Conservation (phyloP, 2,888 invertebrate genomes). For the Argyresthia albistria region DNA sequence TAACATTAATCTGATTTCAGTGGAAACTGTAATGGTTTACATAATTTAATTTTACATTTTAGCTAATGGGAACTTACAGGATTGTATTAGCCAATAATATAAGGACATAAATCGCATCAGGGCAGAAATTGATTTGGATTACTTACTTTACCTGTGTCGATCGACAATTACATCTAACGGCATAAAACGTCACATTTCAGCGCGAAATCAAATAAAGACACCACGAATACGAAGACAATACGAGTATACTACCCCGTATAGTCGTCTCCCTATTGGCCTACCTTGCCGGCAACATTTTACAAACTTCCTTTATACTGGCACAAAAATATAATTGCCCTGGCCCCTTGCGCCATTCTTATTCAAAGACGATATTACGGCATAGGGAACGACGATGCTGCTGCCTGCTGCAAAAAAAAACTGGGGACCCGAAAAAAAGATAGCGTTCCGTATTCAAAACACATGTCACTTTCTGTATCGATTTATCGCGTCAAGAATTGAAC, state of each 20-base stretch:
- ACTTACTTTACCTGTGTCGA: too few species aligned
- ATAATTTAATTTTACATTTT: too few species aligned
- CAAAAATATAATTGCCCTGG: constrained; percentile 62
- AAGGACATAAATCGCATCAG: too few species aligned
- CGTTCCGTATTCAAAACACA: constrained; percentile 64
- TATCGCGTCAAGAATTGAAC: constrained; percentile 47
- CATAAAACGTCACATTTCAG: constrained; percentile 22
- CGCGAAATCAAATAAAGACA: constrained; percentile 38
- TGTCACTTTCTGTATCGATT: constrained; percentile 62
- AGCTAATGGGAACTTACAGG: too few species aligned
- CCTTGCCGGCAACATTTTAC: constrained; percentile 26
- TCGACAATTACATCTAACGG: not conserved
- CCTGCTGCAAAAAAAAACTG: constrained; percentile 25
- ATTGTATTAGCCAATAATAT: too few species aligned
- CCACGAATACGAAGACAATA: too few species aligned
- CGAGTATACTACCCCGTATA: constrained; percentile 48
- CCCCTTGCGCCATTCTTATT: constrained; percentile 35
- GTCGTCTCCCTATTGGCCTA: constrained; percentile 37
- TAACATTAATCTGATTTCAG: too few species aligned
- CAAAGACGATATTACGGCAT: constrained; percentile 19
- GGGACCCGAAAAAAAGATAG: constrained; percentile 29
- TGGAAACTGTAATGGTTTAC: too few species aligned
- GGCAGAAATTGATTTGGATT: too few species aligned
- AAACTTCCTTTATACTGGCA: constrained; percentile 32
- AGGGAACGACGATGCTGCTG: constrained; percentile 14